Evolutionary conservation across 2,797 vertebrate genomes (phyloP).

Genomic region (Distichodus sexfasciatus): DNA sequence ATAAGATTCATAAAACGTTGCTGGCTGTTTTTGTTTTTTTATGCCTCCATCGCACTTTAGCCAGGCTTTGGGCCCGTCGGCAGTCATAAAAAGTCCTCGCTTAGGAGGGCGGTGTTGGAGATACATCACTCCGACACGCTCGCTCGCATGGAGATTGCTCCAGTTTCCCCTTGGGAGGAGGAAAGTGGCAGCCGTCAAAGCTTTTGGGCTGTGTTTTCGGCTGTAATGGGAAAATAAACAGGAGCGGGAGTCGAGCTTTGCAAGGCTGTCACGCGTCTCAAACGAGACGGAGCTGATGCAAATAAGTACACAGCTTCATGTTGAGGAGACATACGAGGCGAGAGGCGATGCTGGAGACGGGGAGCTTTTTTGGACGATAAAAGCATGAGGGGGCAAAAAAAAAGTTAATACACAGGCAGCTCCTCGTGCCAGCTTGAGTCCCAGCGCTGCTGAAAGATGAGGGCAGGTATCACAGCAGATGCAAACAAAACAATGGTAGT

Average conservation of each 20-base stretch:
- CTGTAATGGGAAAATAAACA: constrained; percentile 49
- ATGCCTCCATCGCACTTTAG: constrained; percentile 16
- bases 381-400: no score
- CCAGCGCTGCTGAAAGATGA: no score
- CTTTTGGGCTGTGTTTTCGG: constrained; percentile 31
- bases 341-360: neutral
- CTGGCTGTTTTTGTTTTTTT: constrained; percentile 14
- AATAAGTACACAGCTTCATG: neutral
- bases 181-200: constrained; percentile 43
- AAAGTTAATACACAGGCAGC: no score
- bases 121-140: constrained; percentile 37
- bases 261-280: constrained; percentile 30
- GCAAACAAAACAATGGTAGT: no score
- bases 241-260: constrained; percentile 18
- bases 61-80: constrained; percentile 30
- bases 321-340: neutral
- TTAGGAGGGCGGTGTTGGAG: constrained; percentile 41
- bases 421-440: no score
- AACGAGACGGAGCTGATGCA: neutral
- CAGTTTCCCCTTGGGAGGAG: constrained; percentile 39
- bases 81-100: constrained; percentile 32
- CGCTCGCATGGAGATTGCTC: constrained; percentile 41
- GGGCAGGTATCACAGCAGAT: no score
- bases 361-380: no score
- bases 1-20: no score